Evolutionary conservation across 2,888 invertebrate genomes (phyloP), one percentile per base, ranked within the genome.

Genomic region (Orchestes rusci): DNA sequence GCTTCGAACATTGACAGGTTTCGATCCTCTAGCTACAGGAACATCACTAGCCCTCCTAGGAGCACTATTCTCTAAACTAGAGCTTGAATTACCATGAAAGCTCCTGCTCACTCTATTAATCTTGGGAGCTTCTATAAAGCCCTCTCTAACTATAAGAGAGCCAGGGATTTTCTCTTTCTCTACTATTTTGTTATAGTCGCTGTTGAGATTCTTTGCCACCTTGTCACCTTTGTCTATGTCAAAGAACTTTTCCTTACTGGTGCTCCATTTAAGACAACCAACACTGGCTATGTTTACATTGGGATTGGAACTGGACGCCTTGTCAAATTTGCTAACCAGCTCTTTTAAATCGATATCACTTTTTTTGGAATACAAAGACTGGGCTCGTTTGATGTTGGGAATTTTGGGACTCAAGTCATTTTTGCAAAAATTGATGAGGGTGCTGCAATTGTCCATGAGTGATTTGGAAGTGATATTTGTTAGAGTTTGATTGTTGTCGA

Each of bases 81-180:
- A 50, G 16, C 60, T 53, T 3, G 63, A 59, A 56, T 66, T 66
- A n/a, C 67, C 69, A 49, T 69, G 68, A 48, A 67, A 69, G 57
- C 68, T 73, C 49, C 68, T 71, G 1, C 74, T 68, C 37, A 73
- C 63, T 17, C 72, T 53, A 10, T 62, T 67, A 47, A 71, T 70
- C 53, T 60, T 62, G 1, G 72, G 70, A 2, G 72, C 70, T 55
- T 74, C 74, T 20, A 74, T 73, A 52, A 67, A 74, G 41, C 64
- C 65, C 58, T 74, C 74, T 59, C 70, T 73, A 2, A 74, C 67
- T 17, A 72, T 57, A 16, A 73, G 63, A 3, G 70, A 65, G 1
- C 72, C 73, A 0, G 70, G 68, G 4, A 53, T 52, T 17, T 48
- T 53, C 7, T 60, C 58, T 47, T 58, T 58, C 39, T 58, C 56